Base-by-base conservation (phyloP, 2,113 vertebrate genomes). In the Malurus cyaneus region DNA sequence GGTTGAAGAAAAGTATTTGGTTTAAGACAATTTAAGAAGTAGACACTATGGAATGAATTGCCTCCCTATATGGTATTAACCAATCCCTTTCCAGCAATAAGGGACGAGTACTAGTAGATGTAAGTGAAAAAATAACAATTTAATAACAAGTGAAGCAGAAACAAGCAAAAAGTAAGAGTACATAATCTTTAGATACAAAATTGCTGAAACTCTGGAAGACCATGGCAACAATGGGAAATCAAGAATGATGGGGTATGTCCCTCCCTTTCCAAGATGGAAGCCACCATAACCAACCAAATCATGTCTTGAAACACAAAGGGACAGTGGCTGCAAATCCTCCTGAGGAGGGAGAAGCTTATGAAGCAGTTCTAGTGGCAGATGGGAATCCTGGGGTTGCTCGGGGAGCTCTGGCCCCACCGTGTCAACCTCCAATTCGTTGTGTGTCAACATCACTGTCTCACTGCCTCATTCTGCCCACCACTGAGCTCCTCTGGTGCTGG, bases 381-480 rank as follows among this genome's bases (percentile, higher is more conserved):
- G 47, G 59, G 18, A 42, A 23, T 64, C 24, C 74, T 42, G 59
- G 47, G 36, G 29, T 9, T n/a, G 11, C 23, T 24, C n/a, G 47
- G 24, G 36, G 14, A n/a, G 2, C 29, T 42, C 47, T 8, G 2
- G 36, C 36, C 59, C 28, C 1, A 0, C 8, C 7, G 0, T 42
- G 28, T 39, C 44, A 39, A 2, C n/a, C 20, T 49, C 12, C n/a
- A 32, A 26, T 15, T 42, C 2, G 5, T 5, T 52, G 59, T 21
- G 36, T 28, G 42, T 32, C 10, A 8, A 15, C 21, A 5, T 7
- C 7, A 11, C 31, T 32, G 29, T 42, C 31, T 24, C 11, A 1
- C 62, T n/a, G 42, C 21, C 31, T 46, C 24, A 29, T 62, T 8
- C 23, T 78, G 47, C 14, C 10, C 5, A 34, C 19, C 59, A 1